Conservation (phyloP, 1,140 invertebrate genomes). For the Zaprionus camerounensis region DNA sequence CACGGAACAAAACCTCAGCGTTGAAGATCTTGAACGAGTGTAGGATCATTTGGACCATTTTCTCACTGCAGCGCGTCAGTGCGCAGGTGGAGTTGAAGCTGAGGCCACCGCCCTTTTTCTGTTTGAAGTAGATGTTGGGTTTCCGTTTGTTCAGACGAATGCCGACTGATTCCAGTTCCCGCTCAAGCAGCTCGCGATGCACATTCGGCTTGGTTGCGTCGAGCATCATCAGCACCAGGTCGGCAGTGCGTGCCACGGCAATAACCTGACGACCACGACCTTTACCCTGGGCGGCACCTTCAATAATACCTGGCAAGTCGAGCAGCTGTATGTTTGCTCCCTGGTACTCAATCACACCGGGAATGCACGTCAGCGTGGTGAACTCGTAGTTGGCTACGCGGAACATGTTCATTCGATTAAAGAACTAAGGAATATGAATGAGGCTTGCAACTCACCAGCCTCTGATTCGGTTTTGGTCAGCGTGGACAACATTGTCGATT, state of each 20-base stretch:
- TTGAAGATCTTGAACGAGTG: conserved; percentile 99
- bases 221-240: conserved; percentile 99
- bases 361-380: conserved; percentile 99
- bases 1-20: conserved; percentile 98
- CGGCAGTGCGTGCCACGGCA: conserved; percentile 97
- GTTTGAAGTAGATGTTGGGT: conserved; percentile 99
- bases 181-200: conserved; percentile 94
- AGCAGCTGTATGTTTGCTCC: conserved; percentile 99
- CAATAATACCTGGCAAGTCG: conserved; percentile 98
- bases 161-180: conserved; percentile 97
- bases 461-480: conserved; percentile 98
- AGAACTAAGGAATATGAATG: background rate
- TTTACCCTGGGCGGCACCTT: conserved; percentile 96
- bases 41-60: conserved; percentile 98
- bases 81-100: conserved; percentile 99
- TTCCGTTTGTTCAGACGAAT: conserved; percentile 97
- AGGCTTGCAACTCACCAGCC: conserved; percentile 77
- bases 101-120: conserved; percentile 99
- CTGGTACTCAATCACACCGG: conserved; percentile 99
- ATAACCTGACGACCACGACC: conserved; percentile 95
- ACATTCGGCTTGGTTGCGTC: conserved; percentile 99
- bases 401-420: background rate
- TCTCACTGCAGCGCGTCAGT: conserved; percentile 97
- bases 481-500: conserved; percentile 97
- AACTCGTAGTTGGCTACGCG: conserved; percentile 96